phyloP scores from a whole-genome alignment of 92 coral and sea anemone species.

The Epizoanthus rinbou region DNA sequence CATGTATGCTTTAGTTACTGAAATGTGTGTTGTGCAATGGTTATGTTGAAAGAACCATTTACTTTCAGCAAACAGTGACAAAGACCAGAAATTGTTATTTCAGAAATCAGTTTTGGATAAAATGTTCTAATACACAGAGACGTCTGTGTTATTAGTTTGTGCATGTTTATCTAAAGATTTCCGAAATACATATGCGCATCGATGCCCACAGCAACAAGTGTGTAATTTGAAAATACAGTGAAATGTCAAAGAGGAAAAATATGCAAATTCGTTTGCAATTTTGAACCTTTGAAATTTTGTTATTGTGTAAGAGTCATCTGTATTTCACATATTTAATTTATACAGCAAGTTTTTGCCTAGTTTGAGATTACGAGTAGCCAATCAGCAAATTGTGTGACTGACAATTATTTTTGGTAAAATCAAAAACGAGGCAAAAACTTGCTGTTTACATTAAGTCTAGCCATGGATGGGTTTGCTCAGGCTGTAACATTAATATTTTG shows the following conservation, averaged over 20 bases:
- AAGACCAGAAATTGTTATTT: background rate
- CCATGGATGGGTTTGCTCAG: no score
- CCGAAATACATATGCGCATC: background rate
- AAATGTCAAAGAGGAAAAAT: background rate
- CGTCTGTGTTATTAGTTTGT: conserved; percentile 24
- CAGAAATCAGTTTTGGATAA: conserved; percentile 23
- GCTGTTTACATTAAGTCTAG: no score
- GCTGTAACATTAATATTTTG: no score
- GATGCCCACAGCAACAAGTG: no score
- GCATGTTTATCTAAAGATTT: conserved; percentile 18
- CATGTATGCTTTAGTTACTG: no score
- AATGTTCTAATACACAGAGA: conserved; percentile 35
- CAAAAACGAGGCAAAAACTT: no score
- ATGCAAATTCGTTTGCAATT: background rate
- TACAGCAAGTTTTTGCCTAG: background rate
- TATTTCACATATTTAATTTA: background rate
- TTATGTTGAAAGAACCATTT: no score
- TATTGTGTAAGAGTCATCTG: background rate
- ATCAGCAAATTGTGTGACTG: no score
- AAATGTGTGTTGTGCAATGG: no score
- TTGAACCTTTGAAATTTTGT: background rate
- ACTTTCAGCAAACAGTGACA: no score
- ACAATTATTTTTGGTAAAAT: no score
- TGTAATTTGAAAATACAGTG: background rate
- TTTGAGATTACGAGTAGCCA: background rate